Evolutionary conservation across 2,113 vertebrate genomes (phyloP).

Genomic region (Calyptommatus sinebrachiatus): DNA sequence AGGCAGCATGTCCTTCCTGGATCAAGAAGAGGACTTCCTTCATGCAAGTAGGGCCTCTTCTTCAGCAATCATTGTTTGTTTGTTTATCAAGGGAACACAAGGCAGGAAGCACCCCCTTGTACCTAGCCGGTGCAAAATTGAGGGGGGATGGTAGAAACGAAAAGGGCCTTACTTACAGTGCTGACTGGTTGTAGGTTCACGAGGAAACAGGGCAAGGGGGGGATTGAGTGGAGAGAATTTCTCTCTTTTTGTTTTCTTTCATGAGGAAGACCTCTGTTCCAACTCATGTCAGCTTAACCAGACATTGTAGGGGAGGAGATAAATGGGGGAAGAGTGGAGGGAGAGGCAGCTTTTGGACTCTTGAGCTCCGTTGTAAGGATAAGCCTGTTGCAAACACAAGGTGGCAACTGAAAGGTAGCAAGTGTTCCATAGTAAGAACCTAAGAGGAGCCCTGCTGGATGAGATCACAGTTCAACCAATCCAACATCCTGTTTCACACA

Average conservation of each 20-base stretch:
- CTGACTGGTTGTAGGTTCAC: constrained; percentile 42
- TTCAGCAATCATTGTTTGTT: constrained; percentile 54
- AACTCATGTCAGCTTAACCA: not conserved
- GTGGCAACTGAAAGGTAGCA: constrained; percentile 36
- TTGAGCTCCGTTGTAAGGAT: constrained; percentile 26
- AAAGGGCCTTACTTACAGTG: constrained; percentile 54
- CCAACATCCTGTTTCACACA: no score
- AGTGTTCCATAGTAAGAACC: constrained; percentile 51
- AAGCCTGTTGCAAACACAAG: constrained; percentile 57
- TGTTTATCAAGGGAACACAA: constrained; percentile 59
- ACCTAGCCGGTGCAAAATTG: constrained; percentile 58
- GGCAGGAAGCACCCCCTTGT: constrained; percentile 46
- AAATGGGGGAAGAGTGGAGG: not conserved
- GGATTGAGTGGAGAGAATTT: constrained; percentile 59
- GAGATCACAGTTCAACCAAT: no score
- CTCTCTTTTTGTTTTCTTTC: constrained; percentile 45
- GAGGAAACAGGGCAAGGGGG: constrained; percentile 46
- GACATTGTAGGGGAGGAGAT: not conserved
- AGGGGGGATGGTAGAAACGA: constrained; percentile 27
- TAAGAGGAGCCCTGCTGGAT: no score
- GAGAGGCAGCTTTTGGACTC: constrained; percentile 49
- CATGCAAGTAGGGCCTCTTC: constrained; percentile 59
- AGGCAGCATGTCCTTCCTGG: constrained; percentile 56
- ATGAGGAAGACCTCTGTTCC: constrained; percentile 51
- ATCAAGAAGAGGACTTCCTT: constrained; percentile 58